Percentiles rank a stretch among this genome's conserved stretches.
phyloP scores from a whole-genome alignment of 1,140 invertebrate genomes.

The Papilio xuthus region DNA sequence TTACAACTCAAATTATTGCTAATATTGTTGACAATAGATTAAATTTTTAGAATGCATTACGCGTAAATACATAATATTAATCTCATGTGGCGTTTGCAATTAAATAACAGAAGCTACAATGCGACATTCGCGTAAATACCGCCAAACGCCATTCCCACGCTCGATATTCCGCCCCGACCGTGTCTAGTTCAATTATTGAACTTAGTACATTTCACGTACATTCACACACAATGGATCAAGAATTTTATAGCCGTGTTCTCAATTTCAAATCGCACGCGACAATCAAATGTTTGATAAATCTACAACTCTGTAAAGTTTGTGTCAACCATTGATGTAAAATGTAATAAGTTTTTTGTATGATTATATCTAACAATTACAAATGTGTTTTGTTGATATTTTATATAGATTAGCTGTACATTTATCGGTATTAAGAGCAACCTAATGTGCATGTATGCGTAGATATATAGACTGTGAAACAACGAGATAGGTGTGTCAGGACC shows the following conservation, averaged over 20 bases:
- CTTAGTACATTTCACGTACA: slow-evolving; percentile 9
- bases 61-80: neutral
- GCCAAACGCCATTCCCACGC: slow-evolving; percentile 59
- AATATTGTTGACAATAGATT: too few species aligned
- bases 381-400: neutral
- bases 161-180: slow-evolving; percentile 56
- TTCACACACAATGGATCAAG: neutral
- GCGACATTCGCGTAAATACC: slow-evolving; percentile 52
- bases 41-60: too few species aligned
- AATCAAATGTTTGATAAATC: neutral
- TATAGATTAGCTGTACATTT: neutral
- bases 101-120: slow-evolving; percentile 57
- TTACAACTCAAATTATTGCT: too few species aligned
- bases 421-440: neutral
- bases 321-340: neutral
- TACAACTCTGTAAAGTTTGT: neutral
- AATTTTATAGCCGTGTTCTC: slow-evolving; percentile 4
- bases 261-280: slow-evolving; percentile 8
- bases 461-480: too few species aligned
- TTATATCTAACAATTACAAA: neutral
- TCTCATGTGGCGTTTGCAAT: slow-evolving; percentile 8
- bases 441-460: too few species aligned
- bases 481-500: too few species aligned
- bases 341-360: neutral
- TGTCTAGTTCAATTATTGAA: slow-evolving; percentile 68